Evolutionary conservation across 2,797 vertebrate genomes (phyloP).

Genomic region (Enteromius fasciolatus): DNA sequence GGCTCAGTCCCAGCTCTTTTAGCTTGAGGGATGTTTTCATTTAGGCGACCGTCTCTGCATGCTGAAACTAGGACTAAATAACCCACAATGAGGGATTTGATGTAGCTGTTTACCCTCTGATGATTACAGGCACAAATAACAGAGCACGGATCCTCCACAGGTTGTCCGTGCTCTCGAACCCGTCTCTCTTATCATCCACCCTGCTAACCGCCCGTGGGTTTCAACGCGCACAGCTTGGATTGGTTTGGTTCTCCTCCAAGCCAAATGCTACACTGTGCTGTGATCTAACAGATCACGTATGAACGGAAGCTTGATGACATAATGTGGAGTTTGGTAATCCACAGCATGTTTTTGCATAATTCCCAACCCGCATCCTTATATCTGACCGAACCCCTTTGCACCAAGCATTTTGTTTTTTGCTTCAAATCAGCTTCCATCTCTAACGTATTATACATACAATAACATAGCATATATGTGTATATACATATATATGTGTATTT

Average conservation of each 20-base stretch:
- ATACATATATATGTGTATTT: not conserved
- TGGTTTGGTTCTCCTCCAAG: constrained; percentile 4
- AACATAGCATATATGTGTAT: too few species aligned
- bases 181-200: constrained; percentile 16
- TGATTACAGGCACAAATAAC: constrained; percentile 59
- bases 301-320: not conserved
- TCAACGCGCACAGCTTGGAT: not conserved
- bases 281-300: not conserved
- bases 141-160: constrained; percentile 47
- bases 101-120: constrained; percentile 63
- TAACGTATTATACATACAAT: too few species aligned
- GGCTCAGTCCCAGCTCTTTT: constrained; percentile 50
- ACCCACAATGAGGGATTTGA: constrained; percentile 62
- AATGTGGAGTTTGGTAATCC: not conserved
- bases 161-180: constrained; percentile 31
- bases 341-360: not conserved
- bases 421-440: constrained; percentile 9
- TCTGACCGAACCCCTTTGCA: constrained; percentile 12
- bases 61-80: constrained; percentile 58
- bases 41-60: constrained; percentile 41
- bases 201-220: constrained; percentile 5
- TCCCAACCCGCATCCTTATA: not conserved
- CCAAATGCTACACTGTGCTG: not conserved
- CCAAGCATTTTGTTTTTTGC: not conserved
- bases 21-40: constrained; percentile 67